Conservation (phyloP, 2,113 vertebrate species). For the Chroicocephalus ridibundus region DNA sequence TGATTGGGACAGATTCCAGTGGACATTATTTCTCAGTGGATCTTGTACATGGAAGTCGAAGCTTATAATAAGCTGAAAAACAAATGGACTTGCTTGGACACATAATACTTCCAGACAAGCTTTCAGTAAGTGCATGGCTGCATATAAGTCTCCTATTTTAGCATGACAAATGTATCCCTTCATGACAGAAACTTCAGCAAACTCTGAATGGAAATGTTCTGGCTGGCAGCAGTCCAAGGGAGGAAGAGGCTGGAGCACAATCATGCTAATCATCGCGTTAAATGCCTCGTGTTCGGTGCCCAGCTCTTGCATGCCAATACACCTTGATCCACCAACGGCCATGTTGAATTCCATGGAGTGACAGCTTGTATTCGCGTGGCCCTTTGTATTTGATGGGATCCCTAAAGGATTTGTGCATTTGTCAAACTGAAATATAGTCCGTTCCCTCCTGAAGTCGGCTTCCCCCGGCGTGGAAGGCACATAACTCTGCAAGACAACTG, state of each 20-base stretch:
- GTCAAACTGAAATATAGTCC: background rate
- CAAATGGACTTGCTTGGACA: background rate
- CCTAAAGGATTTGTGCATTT: background rate
- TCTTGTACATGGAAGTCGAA: background rate
- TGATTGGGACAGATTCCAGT: background rate
- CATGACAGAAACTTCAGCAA: background rate
- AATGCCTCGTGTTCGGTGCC: fast-evolving
- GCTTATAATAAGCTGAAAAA: background rate
- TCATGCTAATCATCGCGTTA: background rate
- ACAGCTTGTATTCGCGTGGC: background rate
- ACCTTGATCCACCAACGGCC: background rate
- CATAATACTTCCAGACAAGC: background rate
- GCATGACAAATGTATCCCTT: background rate
- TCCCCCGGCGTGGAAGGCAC: background rate
- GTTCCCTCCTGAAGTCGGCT: background rate
- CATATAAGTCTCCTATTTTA: background rate
- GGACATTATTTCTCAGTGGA: background rate
- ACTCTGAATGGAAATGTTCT: background rate
- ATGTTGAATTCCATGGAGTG: background rate
- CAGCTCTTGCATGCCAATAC: background rate
- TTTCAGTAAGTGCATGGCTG: background rate
- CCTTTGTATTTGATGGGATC: background rate
- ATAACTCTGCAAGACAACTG: background rate
- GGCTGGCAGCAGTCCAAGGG: background rate
- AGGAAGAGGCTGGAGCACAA: background rate